Conservation (phyloP, 2,797 vertebrate species). For the Rhadinocentrus ornatus region DNA sequence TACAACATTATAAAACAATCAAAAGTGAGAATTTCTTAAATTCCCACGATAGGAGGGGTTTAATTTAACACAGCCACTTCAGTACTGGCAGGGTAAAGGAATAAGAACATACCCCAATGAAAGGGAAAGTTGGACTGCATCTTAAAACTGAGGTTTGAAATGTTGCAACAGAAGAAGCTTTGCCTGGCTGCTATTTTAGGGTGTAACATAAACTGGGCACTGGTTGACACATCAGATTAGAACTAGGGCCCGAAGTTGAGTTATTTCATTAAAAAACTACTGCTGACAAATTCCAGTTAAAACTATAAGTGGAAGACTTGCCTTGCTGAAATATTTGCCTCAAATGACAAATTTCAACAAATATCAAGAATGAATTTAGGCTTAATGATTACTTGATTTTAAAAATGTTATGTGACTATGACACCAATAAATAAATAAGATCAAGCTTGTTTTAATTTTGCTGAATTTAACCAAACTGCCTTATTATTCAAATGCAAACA, state of each 20-base stretch:
- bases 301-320: neutral
- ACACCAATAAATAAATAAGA: neutral
- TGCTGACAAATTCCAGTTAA: neutral
- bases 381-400: neutral
- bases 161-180: neutral
- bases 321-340: no score
- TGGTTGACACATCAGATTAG: slow-evolving; percentile 2
- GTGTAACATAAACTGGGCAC: no score
- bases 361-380: neutral
- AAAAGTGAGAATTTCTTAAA: neutral
- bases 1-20: no score
- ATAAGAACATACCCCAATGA: no score
- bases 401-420: neutral
- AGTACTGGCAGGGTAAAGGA: no score
- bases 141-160: neutral
- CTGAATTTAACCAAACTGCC: neutral
- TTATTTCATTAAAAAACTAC: slow-evolving; percentile 13
- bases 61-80: no score
- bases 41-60: neutral
- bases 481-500: neutral
- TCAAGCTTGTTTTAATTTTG: neutral
- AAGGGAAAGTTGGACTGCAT: neutral
- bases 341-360: no score
- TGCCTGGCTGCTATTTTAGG: no score
- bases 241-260: slow-evolving; percentile 4